Evolutionary conservation across 2,888 invertebrate genomes (phyloP), one percentile per base, ranked within the genome.

Genomic region (Actias luna): DNA sequence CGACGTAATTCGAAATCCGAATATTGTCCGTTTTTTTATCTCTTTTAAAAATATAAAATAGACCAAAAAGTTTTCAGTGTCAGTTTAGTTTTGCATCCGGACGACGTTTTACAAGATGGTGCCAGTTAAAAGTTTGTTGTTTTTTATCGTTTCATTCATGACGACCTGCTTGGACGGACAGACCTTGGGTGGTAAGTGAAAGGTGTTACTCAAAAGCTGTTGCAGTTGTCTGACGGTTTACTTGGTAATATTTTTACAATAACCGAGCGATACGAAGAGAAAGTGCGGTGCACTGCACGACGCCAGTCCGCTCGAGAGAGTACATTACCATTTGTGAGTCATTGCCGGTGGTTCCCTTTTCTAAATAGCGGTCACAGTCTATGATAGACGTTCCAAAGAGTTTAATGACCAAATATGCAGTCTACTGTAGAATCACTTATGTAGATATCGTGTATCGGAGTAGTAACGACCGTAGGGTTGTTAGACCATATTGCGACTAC

Each of bases 171-270:
- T 85, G 71, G 82, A 84, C 66, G 88, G 85, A 62, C 89, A 89
- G 74, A 87, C 88, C 84, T 88, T 89, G 87, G 80, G 83, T 63
- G 91, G 90, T 90, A 69, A 91, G 91, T 89, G 89, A 91, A 89
- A 89, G 89, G 89, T 61, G 75, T 75, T 78, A 81, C 78, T 80
- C 68, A 72, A 29, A 29, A 27, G 29, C 58, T 57, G 33, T 57
- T 25, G 25, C 46, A 50, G 22, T 50, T 50, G 12, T 22, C 25
- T 50, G 10, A 50, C 10, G 46, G 1, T 50, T 50, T 50, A 50
- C 31, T 22, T 62, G 25, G 18, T 16, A 29, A 42, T 75, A 67
- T 75, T 68, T 65, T 22, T 42, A 62, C 60, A 60, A 60, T 52
- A 42, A 62, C 35, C n/a, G 29, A 58, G 64, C 59, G 64, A 63